A percentile compares a stretch with the other conserved stretches of the same genome.
Evolutionary conservation across 1,140 invertebrate genomes (phyloP).

Genomic region (Stegodyphus mimosarum): DNA sequence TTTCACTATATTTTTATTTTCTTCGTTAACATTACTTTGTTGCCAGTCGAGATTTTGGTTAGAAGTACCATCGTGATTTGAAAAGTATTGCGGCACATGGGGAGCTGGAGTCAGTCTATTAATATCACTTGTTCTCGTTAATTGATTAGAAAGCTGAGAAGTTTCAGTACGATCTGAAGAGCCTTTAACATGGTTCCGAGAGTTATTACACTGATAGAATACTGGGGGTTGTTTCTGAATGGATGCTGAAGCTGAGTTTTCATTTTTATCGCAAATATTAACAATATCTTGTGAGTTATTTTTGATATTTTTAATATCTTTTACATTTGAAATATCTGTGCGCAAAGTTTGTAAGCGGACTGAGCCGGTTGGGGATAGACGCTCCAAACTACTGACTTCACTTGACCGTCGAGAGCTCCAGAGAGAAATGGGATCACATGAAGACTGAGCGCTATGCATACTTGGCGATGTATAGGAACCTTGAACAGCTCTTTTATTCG

Average conservation of each 20-base stretch:
- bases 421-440: conserved; percentile 91
- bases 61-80: neutral
- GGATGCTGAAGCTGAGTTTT: neutral
- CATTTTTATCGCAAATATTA: neutral
- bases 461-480: conserved; percentile 81
- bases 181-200: neutral
- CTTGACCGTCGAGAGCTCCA: conserved; percentile 84
- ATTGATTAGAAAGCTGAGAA: neutral
- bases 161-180: neutral
- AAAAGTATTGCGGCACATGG: neutral
- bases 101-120: neutral
- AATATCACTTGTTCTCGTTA: neutral
- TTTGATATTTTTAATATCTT: neutral
- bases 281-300: neutral
- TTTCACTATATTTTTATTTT: conserved; percentile 9
- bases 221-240: neutral
- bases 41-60: conserved; percentile 27
- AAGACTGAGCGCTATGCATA: conserved; percentile 66
- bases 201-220: neutral
- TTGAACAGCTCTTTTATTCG: conserved; percentile 73
- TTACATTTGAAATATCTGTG: neutral
- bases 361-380: conserved; percentile 17
- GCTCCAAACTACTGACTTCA: conserved; percentile 64
- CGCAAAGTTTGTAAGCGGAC: neutral
- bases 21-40: conserved; percentile 24